Evolutionary conservation across 2,113 vertebrate species (phyloP), one percentile per base, ranked within the genome.

Genomic region (Platichthys flesus): DNA sequence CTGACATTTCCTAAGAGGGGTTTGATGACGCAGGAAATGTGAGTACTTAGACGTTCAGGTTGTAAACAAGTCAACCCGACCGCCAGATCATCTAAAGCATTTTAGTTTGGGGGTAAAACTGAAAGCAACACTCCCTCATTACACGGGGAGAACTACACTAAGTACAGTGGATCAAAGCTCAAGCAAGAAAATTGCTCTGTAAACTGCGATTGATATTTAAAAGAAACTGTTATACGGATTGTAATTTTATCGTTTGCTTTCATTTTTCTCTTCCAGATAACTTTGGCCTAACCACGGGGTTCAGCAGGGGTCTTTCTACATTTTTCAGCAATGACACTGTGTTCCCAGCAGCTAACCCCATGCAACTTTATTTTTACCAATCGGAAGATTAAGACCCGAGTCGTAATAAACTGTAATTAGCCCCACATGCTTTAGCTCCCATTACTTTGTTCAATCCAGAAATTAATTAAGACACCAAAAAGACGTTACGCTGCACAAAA

Each of bases 11-110:
- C 16, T 5, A 5, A 21, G 45, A 16, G 40, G 26, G 13, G 64
- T 52, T 65, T n/a, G 52, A 18, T 6, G 24, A 57, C 6, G 24
- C 24, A 55, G 42, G 20, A 31, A 65, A 57, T 9, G 20, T n/a
- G 18, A 51, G 26, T 5, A 20, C 18, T 10, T 5, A 15, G 16
- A 56, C 1, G 7, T 21, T 40, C 55, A 14, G 18, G 40, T n/a
- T 55, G 31, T 58, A 64, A 69, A 63, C 74, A 81, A 18, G 28
- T 47, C 14, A 63, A 23, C 28, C 28, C 26, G 66, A 12, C 2
- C 18, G 8, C 20, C 52, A 70, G 18, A 70, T 75, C 13, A 60
- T 62, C 5, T 26, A 14, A 62, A 57, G 4, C 47, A 31, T 4
- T 70, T 67, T 14, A 62, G 10, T 51, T 9, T 70, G 51, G 37